Base-by-base conservation (phyloP, 2,888 invertebrate genomes). In the Labia minor region DNA sequence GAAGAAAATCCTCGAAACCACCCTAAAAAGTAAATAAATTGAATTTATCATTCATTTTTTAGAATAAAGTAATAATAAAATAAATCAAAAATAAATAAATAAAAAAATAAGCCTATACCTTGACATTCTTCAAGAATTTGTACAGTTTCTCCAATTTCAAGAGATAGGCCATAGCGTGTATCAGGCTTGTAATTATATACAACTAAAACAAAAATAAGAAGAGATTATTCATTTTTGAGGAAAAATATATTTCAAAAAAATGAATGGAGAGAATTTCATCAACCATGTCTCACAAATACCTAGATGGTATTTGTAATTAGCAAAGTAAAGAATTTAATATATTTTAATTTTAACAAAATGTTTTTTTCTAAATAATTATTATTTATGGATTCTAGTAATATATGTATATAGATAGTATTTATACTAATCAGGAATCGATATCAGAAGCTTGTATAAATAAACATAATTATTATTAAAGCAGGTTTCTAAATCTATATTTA, bases 61-160 rank as follows among this genome's bases (percentile, higher is more conserved):
- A 19, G 37, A 37, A 37, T 8, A 20, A 65, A 16, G 16, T 26
- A 2, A 19, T 10, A 20, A 18, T 18, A 37, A 61, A 33, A 49
- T 14, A 65, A 33, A 33, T 18, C 37, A 10, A 18, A 37, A 37
- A 0, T 37, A n/a, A n/a, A n/a, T n/a, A n/a, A n/a, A 14, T 64
- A 64, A 21, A 1, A 10, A 63, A 64, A 21, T 18, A 64, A 21
- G n/a, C n/a, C 64, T 21, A 26, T 78, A 87, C 90, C 90, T 77
- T 83, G 83, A 80, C 89, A 91, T 82, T 95, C 94, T 81, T 95
- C 94, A 72, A 92, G 80, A 73, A 95, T 92, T 77, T 95, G 93
- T 1, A 95, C 88, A 3, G 91, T 89, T 77, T 95, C 95, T 68
- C 95, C 95, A 73, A 95, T 92, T 78, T 93, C 92, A 72, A 96